Percentiles rank a stretch among this genome's conserved stretches.
phyloP scores from a whole-genome alignment of 2,888 invertebrate species.

The Microplitis manilae region DNA sequence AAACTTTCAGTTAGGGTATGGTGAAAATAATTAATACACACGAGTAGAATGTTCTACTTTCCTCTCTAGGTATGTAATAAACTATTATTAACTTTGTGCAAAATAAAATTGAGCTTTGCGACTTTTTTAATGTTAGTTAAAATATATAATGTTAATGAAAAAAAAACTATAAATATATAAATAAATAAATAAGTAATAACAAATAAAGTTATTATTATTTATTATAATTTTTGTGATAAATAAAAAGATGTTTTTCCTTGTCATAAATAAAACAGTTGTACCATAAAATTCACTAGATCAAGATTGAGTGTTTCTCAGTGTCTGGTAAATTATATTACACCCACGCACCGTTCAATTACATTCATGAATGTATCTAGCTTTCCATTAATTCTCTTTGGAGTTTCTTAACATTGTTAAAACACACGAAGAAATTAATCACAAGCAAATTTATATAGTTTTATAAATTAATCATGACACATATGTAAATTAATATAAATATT shows the following conservation, averaged over 20 bases:
- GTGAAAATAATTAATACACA: no score
- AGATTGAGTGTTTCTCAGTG: slow-evolving; percentile 15
- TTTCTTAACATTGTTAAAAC: slow-evolving; percentile 8
- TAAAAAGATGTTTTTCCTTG: not conserved
- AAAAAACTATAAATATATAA: not conserved
- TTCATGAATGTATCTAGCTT: slow-evolving; percentile 6
- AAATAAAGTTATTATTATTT: not conserved
- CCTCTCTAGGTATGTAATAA: no score
- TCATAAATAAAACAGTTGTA: slow-evolving; percentile 4
- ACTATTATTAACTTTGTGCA: not conserved
- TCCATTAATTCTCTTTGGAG: slow-evolving; percentile 2
- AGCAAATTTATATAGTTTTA: not conserved
- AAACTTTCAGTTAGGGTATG: no score
- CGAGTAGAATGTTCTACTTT: no score
- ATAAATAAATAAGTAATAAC: not conserved
- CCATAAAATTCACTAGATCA: slow-evolving; percentile 19
- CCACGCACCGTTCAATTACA: slow-evolving; percentile 9
- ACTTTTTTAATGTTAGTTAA: not conserved
- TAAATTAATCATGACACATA: not conserved
- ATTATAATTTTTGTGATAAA: not conserved
- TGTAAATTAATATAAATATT: not conserved
- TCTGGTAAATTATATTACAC: slow-evolving; percentile 14
- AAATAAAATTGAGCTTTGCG: not conserved
- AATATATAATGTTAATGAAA: not conserved
- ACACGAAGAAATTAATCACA: not conserved